Evolutionary conservation across 2,113 vertebrate species (phyloP).

Genomic region (Pungitius pungitius): DNA sequence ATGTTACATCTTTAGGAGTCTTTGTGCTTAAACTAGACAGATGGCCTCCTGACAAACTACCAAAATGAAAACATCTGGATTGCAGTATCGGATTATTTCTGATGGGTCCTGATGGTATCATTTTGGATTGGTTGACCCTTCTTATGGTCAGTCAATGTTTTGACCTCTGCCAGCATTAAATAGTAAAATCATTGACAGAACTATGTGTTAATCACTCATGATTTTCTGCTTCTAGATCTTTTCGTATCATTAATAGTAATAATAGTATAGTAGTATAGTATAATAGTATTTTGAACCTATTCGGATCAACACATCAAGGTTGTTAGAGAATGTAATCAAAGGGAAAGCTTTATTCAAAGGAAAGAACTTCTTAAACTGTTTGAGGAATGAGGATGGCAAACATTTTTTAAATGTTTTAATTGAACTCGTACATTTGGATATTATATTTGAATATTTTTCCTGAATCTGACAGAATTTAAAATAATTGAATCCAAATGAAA

Average conservation of each 20-base stretch:
- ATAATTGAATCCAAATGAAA: not conserved
- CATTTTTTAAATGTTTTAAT: not conserved
- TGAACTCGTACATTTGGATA: not conserved
- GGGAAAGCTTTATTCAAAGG: no score
- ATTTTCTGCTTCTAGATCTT: not conserved
- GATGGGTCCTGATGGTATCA: not conserved
- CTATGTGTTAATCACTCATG: not conserved
- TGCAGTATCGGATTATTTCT: no score
- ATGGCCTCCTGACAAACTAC: no score
- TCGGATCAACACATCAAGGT: no score
- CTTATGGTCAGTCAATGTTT: not conserved
- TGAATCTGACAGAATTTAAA: not conserved
- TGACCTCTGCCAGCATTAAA: conserved; percentile 7
- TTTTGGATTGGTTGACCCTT: not conserved
- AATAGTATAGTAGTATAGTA: no score
- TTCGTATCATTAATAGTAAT: not conserved
- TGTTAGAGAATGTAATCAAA: no score
- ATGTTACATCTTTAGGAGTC: no score
- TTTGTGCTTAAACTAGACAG: no score
- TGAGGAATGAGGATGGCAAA: not conserved
- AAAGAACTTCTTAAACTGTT: not conserved
- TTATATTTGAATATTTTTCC: not conserved
- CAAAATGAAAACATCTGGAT: no score
- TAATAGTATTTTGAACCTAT: no score
- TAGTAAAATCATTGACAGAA: conserved; percentile 10